Conservation (phyloP, 1,140 invertebrate species). For the Rhysida immarginata region DNA sequence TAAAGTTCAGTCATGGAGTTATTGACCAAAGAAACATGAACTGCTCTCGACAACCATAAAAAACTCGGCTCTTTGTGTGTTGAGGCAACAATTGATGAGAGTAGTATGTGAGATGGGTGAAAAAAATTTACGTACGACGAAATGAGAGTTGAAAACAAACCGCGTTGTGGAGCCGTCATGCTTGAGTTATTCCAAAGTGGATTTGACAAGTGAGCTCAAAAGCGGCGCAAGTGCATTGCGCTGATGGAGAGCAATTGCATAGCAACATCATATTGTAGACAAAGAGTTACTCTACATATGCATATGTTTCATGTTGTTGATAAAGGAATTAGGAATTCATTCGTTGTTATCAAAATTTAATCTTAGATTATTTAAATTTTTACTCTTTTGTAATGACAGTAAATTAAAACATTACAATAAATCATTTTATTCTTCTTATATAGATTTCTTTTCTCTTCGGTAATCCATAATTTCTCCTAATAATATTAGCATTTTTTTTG, state of each 20-base stretch:
- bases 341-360: too few species aligned
- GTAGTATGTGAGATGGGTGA: not conserved
- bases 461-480: too few species aligned
- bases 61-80: not conserved
- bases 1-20: too few species aligned
- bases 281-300: not conserved
- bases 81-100: not conserved
- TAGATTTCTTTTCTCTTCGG: too few species aligned
- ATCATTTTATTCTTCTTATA: too few species aligned
- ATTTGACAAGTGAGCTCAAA: not conserved
- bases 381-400: too few species aligned
- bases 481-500: too few species aligned
- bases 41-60: not conserved
- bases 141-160: not conserved
- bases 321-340: not conserved
- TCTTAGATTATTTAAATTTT: too few species aligned
- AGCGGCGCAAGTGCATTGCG: not conserved
- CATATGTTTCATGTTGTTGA: not conserved
- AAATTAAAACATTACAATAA: too few species aligned
- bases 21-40: not conserved
- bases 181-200: not conserved
- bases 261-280: not conserved
- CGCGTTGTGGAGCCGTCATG: not conserved
- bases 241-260: not conserved
- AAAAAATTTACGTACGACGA: not conserved